These are phyloP conservation scores for Lasioglossum zephyrum DNA, from an alignment of 2,888 invertebrate genomes.

Conservation along the genomic window DNA sequence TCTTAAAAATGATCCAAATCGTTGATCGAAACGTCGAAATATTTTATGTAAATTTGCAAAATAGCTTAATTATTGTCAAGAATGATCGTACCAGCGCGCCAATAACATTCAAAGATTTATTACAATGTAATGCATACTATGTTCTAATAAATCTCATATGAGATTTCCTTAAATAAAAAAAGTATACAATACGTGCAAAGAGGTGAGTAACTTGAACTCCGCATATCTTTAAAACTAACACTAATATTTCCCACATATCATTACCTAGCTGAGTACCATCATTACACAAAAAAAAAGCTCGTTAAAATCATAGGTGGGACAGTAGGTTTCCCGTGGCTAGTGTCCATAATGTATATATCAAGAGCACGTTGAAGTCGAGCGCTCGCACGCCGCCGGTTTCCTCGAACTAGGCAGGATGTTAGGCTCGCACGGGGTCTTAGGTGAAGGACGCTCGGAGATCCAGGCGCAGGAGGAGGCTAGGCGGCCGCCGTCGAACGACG, in stretches of 20 bases:
- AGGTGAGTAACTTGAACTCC: not conserved
- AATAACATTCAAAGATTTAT: no score
- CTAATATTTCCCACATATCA: not conserved
- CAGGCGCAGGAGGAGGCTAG: slow-evolving; percentile 15
- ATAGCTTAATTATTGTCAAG: no score
- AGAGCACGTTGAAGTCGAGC: slow-evolving; percentile 21
- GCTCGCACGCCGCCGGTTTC: slow-evolving; percentile 39
- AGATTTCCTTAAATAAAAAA: no score
- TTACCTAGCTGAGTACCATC: not conserved
- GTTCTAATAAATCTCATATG: no score
- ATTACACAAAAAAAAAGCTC: not conserved
- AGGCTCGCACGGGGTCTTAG: slow-evolving; percentile 61
- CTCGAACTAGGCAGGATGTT: slow-evolving; percentile 61
- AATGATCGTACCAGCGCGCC: no score
- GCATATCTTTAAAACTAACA: not conserved
- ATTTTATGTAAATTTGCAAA: no score
- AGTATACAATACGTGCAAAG: not conserved
- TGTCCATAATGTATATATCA: slow-evolving; percentile 28
- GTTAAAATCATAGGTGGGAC: slow-evolving; percentile 2
- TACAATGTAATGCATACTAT: no score
- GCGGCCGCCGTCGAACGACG: slow-evolving; percentile 45
- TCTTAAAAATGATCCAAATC: no score
- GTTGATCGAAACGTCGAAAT: no score
- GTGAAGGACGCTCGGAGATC: slow-evolving; percentile 65
- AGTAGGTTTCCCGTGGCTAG: not conserved